These are phyloP conservation scores for Etheostoma perlongum DNA, from an alignment of 2,797 vertebrate species.

Conservation along the genomic window DNA sequence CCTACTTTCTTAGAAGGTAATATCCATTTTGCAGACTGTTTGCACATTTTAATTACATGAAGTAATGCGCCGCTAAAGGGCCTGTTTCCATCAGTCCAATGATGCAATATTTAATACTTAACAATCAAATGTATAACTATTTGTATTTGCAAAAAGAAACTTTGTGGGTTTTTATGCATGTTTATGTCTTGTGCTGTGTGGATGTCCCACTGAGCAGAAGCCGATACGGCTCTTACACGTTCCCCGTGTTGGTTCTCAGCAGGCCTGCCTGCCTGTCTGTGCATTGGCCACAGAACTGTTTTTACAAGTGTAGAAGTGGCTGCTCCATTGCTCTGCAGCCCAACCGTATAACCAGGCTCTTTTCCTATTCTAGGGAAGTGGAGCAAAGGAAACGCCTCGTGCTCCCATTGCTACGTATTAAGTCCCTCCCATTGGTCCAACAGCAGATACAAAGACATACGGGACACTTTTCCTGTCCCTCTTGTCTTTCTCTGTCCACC, in stretches of 20 bases:
- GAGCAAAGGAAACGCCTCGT: constrained; percentile 69
- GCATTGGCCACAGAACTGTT: constrained; percentile 79
- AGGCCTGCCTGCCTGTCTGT: constrained; percentile 71
- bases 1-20: constrained; percentile 15
- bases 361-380: constrained; percentile 78
- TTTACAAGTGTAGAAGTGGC: constrained; percentile 83
- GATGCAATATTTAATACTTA: constrained; percentile 35
- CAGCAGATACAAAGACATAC: constrained; percentile 54
- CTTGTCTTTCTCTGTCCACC: constrained; percentile 24
- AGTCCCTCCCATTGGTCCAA: constrained; percentile 46
- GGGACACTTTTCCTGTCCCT: constrained; percentile 37
- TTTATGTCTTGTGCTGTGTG: constrained; percentile 34
- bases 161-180: constrained; percentile 23
- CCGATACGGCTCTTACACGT: constrained; percentile 50
- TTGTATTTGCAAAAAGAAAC: constrained; percentile 33
- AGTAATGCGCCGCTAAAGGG: constrained; percentile 32
- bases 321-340: constrained; percentile 84
- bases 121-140: constrained; percentile 24
- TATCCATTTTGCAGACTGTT: constrained; percentile 40
- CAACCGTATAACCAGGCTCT: constrained; percentile 82
- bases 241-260: constrained; percentile 69
- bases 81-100: constrained; percentile 44
- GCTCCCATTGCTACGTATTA: constrained; percentile 63
- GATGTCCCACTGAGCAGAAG: constrained; percentile 44
- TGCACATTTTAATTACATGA: constrained; percentile 52